Conservation (phyloP, 2,797 vertebrate genomes). For the Acridotheres tristis region DNA sequence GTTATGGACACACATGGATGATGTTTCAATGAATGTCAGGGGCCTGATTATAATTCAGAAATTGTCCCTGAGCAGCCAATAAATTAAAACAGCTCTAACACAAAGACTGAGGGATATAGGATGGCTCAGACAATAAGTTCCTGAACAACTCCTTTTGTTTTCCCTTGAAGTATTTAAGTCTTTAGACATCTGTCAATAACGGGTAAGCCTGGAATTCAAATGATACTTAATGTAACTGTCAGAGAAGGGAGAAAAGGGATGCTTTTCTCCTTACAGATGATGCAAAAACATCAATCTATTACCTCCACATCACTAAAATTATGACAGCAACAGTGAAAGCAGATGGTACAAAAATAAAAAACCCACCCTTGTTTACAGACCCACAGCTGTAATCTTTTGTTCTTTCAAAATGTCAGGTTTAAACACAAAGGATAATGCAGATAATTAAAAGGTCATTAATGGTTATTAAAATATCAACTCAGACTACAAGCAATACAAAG, state of each 20-base stretch:
- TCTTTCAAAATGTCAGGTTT: conserved; percentile 33
- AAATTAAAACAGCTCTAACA: not conserved
- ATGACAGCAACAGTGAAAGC: not conserved
- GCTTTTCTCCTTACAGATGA: not conserved
- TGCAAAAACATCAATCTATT: not conserved
- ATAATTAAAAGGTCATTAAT: conserved; percentile 55
- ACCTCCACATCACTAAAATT: not conserved
- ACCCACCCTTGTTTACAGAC: not conserved
- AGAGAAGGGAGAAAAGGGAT: not conserved
- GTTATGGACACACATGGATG: not conserved
- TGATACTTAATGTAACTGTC: not conserved
- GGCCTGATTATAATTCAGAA: not conserved
- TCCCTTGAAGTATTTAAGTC: not conserved
- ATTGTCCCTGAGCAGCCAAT: not conserved
- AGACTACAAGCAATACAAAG: conserved; percentile 1
- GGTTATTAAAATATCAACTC: conserved; percentile 48
- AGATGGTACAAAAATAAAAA: not conserved
- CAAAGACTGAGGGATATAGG: not conserved
- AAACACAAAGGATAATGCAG: conserved; percentile 16
- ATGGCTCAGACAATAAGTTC: not conserved
- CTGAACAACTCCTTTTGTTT: not conserved
- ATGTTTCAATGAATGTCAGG: not conserved
- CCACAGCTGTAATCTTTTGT: not conserved
- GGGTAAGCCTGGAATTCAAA: not conserved
- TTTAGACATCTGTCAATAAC: not conserved